Evolutionary conservation across 2,888 invertebrate genomes (phyloP), one percentile per base, ranked within the genome.

Genomic region (Orthosia cruda): DNA sequence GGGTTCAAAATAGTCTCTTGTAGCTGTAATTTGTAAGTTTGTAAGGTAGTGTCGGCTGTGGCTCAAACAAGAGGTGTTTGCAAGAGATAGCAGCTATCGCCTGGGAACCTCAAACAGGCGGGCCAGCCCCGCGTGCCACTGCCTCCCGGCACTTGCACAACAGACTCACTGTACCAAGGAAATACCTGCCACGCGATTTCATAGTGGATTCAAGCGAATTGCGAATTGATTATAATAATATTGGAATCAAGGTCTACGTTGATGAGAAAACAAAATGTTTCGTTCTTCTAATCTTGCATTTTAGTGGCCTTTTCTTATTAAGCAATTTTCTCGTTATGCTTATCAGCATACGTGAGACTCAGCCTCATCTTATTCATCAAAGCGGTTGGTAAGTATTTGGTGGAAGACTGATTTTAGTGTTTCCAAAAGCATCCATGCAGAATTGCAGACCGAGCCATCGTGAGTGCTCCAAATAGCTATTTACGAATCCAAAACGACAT

Each of bases 101-200:
- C 96, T 96, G 96, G 94, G 96, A 96, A 96, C 95, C 87, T 92
- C 94, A 96, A 96, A 96, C 95, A 96, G 94, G 93, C 94, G 93
- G 89, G 94, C 88, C 93, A 84, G 90, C 78, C 90, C 91, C 91
- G 94, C 95, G 94, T 93, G 95, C 94, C 95, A 93, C 94, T 89
- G 93, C 92, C 92, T 90, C 91, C 85, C 84, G 88, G 82, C 89
- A 90, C 92, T 95, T 94, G 91, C 94, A 91, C 90, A 93, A 93
- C 90, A 86, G 85, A 88, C 88, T 90, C 90, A 88, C 90, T 89
- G 88, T 86, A 86, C 85, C 84, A 82, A 90, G 88, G 89, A 91
- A 90, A 91, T 91, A 89, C 89, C 80, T 59, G 61, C 49, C 47
- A 54, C 50, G 16, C 23, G 12, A 72, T 79, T 58, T 65, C 15